Conservation (phyloP, 2,888 invertebrate species). For the Cataglyphis altisquamis region DNA sequence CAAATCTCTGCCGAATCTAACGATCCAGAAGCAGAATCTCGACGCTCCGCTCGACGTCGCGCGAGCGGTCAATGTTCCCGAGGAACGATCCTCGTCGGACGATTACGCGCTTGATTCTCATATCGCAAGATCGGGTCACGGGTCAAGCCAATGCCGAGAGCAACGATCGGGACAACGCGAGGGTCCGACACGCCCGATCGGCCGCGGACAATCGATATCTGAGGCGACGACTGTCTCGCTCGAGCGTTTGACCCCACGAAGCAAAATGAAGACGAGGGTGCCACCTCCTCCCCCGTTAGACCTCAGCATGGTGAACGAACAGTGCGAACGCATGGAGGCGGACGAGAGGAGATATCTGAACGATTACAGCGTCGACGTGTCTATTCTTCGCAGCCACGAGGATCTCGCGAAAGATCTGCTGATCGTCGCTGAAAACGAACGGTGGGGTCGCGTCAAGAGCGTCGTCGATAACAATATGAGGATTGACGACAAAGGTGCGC, state of each 20-base stretch:
- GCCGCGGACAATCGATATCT: constrained; percentile 29
- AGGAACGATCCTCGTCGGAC: constrained; percentile 8
- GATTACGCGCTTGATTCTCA: not conserved
- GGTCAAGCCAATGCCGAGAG: constrained; percentile 8
- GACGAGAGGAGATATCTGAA: constrained; percentile 69
- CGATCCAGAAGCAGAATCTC: constrained; percentile 15
- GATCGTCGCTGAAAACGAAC: constrained; percentile 50
- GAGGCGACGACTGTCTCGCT: constrained; percentile 30
- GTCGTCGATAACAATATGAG: not conserved
- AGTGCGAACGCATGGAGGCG: constrained; percentile 71
- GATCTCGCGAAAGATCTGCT: constrained; percentile 65
- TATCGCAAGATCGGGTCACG: not conserved
- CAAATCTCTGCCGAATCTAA: constrained; percentile 33
- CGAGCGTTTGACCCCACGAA: not conserved
- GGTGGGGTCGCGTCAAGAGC: constrained; percentile 29
- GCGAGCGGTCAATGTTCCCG: constrained; percentile 30
- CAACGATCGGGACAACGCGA: constrained; percentile 34
- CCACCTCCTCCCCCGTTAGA: constrained; percentile 75
- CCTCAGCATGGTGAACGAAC: constrained; percentile 70
- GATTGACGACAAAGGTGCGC: not conserved
- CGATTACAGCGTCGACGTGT: constrained; percentile 76
- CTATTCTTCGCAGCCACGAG: constrained; percentile 72
- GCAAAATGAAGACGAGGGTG: constrained; percentile 52
- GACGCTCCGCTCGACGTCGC: not conserved
- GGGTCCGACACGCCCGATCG: constrained; percentile 36